These are phyloP conservation scores for Rallus limicola DNA, from an alignment of 2,113 vertebrate genomes.

Conservation along the genomic window DNA sequence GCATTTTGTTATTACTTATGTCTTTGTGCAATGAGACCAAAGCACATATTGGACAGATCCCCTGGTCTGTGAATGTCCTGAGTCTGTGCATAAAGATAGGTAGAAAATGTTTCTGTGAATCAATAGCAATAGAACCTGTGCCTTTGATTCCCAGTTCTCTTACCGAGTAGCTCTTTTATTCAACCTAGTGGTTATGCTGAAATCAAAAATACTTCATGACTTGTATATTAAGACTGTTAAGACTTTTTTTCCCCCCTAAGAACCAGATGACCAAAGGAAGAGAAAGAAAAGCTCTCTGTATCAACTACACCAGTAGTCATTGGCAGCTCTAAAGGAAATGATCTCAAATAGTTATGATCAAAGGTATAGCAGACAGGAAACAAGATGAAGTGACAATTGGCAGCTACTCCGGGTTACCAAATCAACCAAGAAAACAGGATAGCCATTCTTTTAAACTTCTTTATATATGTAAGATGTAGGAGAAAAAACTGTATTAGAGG, in stretches of 20 bases:
- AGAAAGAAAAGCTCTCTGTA: not conserved
- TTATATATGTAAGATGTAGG: not conserved
- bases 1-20: not conserved
- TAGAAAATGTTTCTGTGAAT: not conserved
- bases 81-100: not conserved
- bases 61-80: not conserved
- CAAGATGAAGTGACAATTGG: not conserved
- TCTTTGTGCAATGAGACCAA: not conserved
- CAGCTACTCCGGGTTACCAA: not conserved
- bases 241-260: not conserved
- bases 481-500: not conserved
- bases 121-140: not conserved
- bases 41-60: not conserved
- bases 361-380: not conserved
- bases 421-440: not conserved
- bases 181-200: not conserved
- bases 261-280: not conserved
- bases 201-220: not conserved
- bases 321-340: not conserved
- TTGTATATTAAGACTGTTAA: not conserved
- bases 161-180: not conserved
- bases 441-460: not conserved
- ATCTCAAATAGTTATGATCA: not conserved
- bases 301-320: not conserved
- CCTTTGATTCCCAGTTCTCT: not conserved